A percentile compares a stretch with the other conserved stretches of the same genome.
phyloP scores from a whole-genome alignment of 2,113 vertebrate species.

The Myocastor coypus region DNA sequence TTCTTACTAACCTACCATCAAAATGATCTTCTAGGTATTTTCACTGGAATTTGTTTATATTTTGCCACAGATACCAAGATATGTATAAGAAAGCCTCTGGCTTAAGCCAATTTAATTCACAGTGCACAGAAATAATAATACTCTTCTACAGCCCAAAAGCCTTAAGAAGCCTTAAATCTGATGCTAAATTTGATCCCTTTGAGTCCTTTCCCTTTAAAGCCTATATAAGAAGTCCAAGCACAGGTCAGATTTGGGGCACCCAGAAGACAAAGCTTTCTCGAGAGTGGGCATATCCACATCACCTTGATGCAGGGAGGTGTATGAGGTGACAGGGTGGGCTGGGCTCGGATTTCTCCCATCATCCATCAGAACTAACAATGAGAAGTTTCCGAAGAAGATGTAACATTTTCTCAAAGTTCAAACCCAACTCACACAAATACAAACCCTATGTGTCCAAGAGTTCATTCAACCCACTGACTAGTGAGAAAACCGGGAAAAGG shows the following conservation, averaged over 20 bases:
- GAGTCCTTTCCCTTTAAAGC: neutral
- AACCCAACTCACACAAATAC: neutral
- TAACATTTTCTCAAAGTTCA: neutral
- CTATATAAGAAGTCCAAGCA: neutral
- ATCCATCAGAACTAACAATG: neutral
- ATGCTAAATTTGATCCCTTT: neutral
- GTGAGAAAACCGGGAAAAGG: neutral
- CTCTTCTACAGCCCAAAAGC: neutral
- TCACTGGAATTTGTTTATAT: neutral
- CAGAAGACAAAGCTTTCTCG: no score
- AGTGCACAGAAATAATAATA: neutral
- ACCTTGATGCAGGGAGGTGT: neutral
- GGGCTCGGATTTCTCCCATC: neutral
- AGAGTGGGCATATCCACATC: neutral
- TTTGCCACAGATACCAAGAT: neutral
- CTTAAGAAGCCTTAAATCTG: neutral
- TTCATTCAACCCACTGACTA: neutral
- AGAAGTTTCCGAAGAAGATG: neutral
- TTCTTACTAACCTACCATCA: neutral
- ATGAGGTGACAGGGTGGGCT: no score
- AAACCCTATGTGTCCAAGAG: neutral
- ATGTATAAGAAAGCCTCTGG: neutral
- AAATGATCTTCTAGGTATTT: neutral
- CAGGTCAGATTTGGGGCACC: neutral
- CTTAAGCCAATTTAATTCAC: constrained; percentile 11